Percentiles rank a stretch among this genome's conserved stretches.
These are phyloP conservation scores for Rhabdornis inornatus DNA, from an alignment of 2,113 vertebrate genomes.

Conservation along the genomic window DNA sequence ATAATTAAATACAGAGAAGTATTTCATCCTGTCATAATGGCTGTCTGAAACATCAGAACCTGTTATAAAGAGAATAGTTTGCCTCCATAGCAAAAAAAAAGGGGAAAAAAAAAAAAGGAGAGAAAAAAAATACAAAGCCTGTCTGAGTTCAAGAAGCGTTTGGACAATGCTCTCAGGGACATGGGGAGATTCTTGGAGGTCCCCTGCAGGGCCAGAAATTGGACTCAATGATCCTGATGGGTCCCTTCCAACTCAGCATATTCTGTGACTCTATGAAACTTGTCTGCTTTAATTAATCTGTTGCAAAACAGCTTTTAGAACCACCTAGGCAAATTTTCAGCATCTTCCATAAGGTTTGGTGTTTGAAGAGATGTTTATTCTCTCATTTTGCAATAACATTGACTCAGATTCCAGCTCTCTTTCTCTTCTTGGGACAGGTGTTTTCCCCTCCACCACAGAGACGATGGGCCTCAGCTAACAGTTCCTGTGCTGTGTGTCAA, in stretches of 20 bases:
- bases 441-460: not conserved
- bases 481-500: not conserved
- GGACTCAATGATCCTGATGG: not conserved
- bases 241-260: not conserved
- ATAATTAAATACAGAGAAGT: slow-evolving; percentile 51
- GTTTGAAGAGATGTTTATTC: not conserved
- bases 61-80: slow-evolving; percentile 1
- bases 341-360: not conserved
- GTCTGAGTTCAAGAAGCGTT: not conserved
- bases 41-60: slow-evolving; percentile 1
- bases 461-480: not conserved
- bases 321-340: not conserved
- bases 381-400: not conserved
- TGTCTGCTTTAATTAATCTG: not conserved
- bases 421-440: not conserved
- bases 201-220: not conserved
- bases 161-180: not conserved
- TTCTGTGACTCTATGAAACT: not conserved
- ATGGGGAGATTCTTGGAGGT: not conserved
- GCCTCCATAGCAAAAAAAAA: not conserved
- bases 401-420: not conserved
- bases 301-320: not conserved
- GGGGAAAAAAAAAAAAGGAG: too few relatives aligned
- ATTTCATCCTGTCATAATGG: not conserved
- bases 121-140: not conserved